Percentiles rank a stretch among this genome's conserved stretches.
phyloP scores from a whole-genome alignment of 1,140 invertebrate species.

The Drosophila busckii region DNA sequence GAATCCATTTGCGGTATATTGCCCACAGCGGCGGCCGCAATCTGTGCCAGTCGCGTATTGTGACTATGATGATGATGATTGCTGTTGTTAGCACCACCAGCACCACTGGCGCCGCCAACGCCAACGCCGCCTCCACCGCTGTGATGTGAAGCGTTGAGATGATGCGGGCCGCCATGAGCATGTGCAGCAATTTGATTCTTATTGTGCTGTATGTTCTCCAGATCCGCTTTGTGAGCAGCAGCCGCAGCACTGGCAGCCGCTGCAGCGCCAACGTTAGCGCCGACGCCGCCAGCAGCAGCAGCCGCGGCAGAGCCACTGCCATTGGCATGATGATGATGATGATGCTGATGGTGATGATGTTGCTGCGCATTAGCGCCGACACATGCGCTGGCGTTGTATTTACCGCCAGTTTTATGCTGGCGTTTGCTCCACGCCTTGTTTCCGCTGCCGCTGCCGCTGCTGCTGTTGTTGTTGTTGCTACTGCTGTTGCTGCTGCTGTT shows the following conservation, averaged over 20 bases:
- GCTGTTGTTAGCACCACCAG: slow-evolving; percentile 2
- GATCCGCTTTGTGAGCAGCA: slow-evolving; percentile 65
- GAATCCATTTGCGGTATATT: slow-evolving; percentile 39
- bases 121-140: slow-evolving; percentile 7
- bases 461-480: slow-evolving; percentile 22
- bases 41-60: slow-evolving; percentile 57
- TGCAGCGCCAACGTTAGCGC: slow-evolving; percentile 22
- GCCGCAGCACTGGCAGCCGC: slow-evolving; percentile 15
- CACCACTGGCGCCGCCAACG: slow-evolving; percentile 8
- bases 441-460: slow-evolving; percentile 41
- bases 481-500: slow-evolving; percentile 61
- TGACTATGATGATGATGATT: slow-evolving; percentile 53
- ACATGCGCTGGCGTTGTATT: slow-evolving; percentile 38
- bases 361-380: slow-evolving; percentile 23
- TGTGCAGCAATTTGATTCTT: slow-evolving; percentile 61
- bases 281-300: slow-evolving; percentile 17
- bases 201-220: slow-evolving; percentile 76
- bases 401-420: slow-evolving; percentile 57
- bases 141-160: slow-evolving; percentile 38
- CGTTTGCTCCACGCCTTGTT: slow-evolving; percentile 69
- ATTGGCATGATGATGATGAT: slow-evolving; percentile 21
- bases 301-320: slow-evolving; percentile 20
- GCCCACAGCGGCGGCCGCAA: slow-evolving; percentile 32
- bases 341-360: slow-evolving; percentile 13
- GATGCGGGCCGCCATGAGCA: slow-evolving; percentile 21